Evolutionary conservation across 1,140 invertebrate species (phyloP), one percentile per base, ranked within the genome.

Genomic region (Trichonephila clavata): DNA sequence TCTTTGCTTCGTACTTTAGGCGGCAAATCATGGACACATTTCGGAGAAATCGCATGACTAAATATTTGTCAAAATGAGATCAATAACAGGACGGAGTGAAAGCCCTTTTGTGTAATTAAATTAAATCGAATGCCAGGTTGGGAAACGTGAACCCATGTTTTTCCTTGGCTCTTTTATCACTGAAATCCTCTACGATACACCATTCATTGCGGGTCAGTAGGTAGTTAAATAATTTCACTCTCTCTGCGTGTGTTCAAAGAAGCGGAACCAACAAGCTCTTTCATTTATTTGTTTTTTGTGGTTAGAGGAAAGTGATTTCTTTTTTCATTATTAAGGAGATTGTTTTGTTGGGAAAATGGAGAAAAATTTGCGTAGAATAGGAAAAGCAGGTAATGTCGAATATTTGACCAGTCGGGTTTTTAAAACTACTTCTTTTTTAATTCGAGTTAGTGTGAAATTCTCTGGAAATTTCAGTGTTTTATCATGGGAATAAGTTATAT

Each of bases 191-290:
- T 77, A 27, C 71, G 71, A 27, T 32, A 39, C 32, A 77, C 32
- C 61, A 61, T 32, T 27, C 84, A 50, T 13, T 63, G 60, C 84
- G 84, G 84, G 84, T 86, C 84, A 86, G 84, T 63, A 39, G 60
- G 84, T 63, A 61, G 84, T 86, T 57, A 86, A 86, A 86, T 63
- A 32, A 86, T 86, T 86, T 86, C 84, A 57, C 50, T 86, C 50
- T 86, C 50, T 86, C 50, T 32, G 60, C 84, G 84, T 61, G 84
- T 86, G 84, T 8, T 86, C 84, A 86, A 24, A 61, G 27, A 32
- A 86, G 59, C 84, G 84, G 84, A 86, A 86, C 84, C 57, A 39
- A 86, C 71, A 77, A 77, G 71, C 39, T 27, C 7, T 32, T 77
- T 77, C 39, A 6, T 24, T 68, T 68, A 7, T 65, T 71, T 2